A percentile compares a stretch with the other conserved stretches of the same genome.
Evolutionary conservation across 2,888 invertebrate species (phyloP).

Genomic region (Chrysolina haemoptera): DNA sequence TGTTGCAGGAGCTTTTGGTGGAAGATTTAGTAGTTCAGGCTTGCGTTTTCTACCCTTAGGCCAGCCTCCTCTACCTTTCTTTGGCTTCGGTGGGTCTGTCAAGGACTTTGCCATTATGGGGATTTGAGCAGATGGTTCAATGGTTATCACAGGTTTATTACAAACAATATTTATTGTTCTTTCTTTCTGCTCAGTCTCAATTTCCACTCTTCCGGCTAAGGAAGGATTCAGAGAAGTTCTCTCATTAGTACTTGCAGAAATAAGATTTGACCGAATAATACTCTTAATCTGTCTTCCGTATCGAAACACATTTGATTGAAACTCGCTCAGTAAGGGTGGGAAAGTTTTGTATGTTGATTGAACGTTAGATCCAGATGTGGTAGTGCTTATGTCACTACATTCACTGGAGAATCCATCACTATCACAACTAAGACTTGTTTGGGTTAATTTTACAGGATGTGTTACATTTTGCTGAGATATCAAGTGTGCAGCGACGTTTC

Average conservation of each 20-base stretch:
- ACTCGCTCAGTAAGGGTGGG: slow-evolving; percentile 49
- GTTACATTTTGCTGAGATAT: slow-evolving; percentile 65
- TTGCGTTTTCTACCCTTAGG: slow-evolving; percentile 76
- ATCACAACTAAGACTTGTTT: slow-evolving; percentile 59
- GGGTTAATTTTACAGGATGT: slow-evolving; percentile 38
- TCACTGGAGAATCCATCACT: slow-evolving; percentile 68
- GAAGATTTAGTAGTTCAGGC: slow-evolving; percentile 70
- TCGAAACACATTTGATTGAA: slow-evolving; percentile 45
- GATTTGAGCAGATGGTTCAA: slow-evolving; percentile 32
- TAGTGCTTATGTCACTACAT: slow-evolving; percentile 63
- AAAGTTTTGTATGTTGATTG: slow-evolving; percentile 52
- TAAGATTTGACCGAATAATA: slow-evolving; percentile 48
- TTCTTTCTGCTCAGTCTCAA: slow-evolving; percentile 25
- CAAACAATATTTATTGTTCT: slow-evolving; percentile 33
- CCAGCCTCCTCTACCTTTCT: slow-evolving; percentile 74
- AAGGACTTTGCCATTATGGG: slow-evolving; percentile 44
- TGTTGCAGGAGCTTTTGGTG: slow-evolving; percentile 74
- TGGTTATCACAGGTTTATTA: slow-evolving; percentile 25
- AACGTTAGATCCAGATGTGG: slow-evolving; percentile 52
- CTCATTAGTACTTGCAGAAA: slow-evolving; percentile 38
- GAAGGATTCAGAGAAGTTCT: slow-evolving; percentile 28
- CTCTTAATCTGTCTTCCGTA: slow-evolving; percentile 45
- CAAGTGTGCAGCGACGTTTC: slow-evolving; percentile 68
- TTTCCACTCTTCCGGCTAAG: neutral
- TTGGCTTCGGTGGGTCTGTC: slow-evolving; percentile 54